phyloP scores from a whole-genome alignment of 2,113 vertebrate species.

The Nanger granti region DNA sequence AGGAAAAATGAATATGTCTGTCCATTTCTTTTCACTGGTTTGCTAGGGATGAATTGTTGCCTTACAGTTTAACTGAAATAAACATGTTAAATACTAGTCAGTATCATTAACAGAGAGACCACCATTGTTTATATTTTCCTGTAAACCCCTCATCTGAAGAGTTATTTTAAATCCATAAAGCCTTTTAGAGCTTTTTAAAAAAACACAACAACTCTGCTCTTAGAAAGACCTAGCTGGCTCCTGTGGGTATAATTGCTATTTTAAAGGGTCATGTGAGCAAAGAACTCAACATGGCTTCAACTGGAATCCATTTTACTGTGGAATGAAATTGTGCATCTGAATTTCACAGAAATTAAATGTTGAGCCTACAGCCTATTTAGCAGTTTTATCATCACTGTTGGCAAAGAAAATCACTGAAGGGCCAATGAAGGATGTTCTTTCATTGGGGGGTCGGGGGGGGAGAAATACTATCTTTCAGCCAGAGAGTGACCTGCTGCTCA shows the following conservation, averaged over 20 bases:
- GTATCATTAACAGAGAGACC: conserved; percentile 31
- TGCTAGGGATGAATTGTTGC: conserved; percentile 54
- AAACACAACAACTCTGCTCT: not conserved
- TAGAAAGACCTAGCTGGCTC: not conserved
- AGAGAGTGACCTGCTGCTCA: not conserved
- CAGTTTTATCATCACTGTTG: not conserved
- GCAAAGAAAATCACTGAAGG: not conserved
- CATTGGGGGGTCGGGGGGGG: not conserved
- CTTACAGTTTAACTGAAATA: conserved; percentile 67
- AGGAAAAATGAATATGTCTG: not conserved
- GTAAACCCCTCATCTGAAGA: not conserved
- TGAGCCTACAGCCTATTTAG: not conserved
- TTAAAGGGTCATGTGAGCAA: not conserved
- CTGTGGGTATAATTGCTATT: not conserved
- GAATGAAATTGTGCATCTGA: not conserved
- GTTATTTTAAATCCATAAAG: not conserved
- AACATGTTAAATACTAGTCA: conserved; percentile 53
- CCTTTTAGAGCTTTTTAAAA: not conserved
- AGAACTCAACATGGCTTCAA: not conserved
- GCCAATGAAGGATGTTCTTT: not conserved
- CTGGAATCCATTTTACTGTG: not conserved
- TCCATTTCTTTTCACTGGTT: conserved; percentile 16
- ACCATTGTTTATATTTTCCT: not conserved
- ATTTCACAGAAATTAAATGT: conserved; percentile 11
- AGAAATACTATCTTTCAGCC: not conserved